These are phyloP conservation scores for Parnassius smintheus DNA, from an alignment of 2,888 invertebrate species.

Conservation along the genomic window DNA sequence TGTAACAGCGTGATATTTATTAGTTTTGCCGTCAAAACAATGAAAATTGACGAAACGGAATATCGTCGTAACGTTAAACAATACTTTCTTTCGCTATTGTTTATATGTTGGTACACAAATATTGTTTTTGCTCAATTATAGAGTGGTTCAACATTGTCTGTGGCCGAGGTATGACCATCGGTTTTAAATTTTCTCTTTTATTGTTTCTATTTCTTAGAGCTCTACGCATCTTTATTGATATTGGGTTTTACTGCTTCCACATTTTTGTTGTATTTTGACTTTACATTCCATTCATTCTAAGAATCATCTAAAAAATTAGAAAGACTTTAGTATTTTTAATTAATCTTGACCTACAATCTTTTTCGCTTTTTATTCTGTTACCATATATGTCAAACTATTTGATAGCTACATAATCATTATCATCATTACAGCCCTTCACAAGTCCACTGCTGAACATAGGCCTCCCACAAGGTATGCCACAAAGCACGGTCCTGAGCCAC, in stretches of 20 bases:
- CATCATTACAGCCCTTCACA: too few species aligned
- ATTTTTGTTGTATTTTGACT: conserved; percentile 46
- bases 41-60: conserved; percentile 26
- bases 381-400: too few species aligned
- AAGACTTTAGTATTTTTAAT: too few species aligned
- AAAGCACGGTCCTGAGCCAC: too few species aligned
- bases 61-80: conserved; percentile 44
- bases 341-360: too few species aligned
- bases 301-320: too few species aligned
- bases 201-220: conserved; percentile 36
- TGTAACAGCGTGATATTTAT: conserved; percentile 64
- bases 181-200: conserved; percentile 68
- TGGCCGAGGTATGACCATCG: conserved; percentile 48
- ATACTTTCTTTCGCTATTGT: conserved; percentile 47
- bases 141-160: conserved; percentile 57
- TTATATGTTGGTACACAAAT: conserved; percentile 56
- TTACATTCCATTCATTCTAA: background rate
- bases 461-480: too few species aligned
- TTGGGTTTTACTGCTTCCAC: conserved; percentile 67
- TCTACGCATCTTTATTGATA: conserved; percentile 39
- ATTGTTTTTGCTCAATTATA: conserved; percentile 77
- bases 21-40: conserved; percentile 65
- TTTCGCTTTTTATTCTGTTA: too few species aligned
- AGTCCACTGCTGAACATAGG: too few species aligned
- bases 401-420: too few species aligned